These are phyloP conservation scores for Eutrigla gurnardus DNA, from an alignment of 2,797 vertebrate species.

Conservation along the genomic window DNA sequence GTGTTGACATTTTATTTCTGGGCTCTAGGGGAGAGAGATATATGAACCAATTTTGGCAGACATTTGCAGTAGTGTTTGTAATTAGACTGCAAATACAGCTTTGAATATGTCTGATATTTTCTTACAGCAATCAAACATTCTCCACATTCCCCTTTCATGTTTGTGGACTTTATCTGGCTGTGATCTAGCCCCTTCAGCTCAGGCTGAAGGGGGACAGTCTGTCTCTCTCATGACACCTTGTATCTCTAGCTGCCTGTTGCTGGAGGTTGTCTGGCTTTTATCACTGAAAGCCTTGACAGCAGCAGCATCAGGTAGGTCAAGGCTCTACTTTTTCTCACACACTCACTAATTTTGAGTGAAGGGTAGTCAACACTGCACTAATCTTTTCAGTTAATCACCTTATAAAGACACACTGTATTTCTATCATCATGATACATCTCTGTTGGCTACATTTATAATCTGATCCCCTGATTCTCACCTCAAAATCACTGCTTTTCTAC, in stretches of 20 bases:
- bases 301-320: constrained; percentile 1
- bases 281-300: constrained; percentile 56
- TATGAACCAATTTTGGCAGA: background rate
- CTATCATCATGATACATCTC: background rate
- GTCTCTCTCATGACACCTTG: constrained; percentile 50
- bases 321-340: constrained; percentile 23
- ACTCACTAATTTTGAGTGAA: background rate
- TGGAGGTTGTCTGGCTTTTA: constrained; percentile 58
- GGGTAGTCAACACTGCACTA: background rate
- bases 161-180: constrained; percentile 35
- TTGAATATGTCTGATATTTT: constrained; percentile 27
- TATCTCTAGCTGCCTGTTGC: constrained; percentile 57
- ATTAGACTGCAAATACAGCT: background rate
- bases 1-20: constrained; percentile 28
- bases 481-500: background rate
- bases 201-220: constrained; percentile 31
- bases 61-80: background rate
- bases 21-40: background rate
- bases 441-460: background rate
- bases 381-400: background rate
- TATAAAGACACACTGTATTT: background rate
- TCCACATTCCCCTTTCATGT: constrained; percentile 33
- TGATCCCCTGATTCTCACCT: background rate
- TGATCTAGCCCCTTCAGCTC: constrained; percentile 21
- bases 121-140: constrained; percentile 16